Evolutionary conservation across 2,888 invertebrate genomes (phyloP).

Genomic region (Fissipunctia ypsillon): DNA sequence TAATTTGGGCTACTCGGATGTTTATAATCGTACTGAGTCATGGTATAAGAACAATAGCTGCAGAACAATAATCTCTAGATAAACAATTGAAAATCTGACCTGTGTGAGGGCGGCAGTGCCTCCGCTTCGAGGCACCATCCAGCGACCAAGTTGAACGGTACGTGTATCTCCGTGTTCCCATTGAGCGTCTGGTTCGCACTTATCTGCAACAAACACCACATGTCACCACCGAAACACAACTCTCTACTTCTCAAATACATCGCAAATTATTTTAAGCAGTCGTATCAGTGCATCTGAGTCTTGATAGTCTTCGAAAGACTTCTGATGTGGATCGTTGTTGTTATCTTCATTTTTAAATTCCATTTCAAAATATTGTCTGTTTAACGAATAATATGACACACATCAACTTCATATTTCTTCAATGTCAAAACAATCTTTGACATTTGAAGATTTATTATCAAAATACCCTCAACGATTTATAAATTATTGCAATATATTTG

Average conservation of each 20-base stretch:
- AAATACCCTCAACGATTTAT: slow-evolving; percentile 65
- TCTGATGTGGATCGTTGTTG: slow-evolving; percentile 52
- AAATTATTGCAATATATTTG: slow-evolving; percentile 29
- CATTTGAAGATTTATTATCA: slow-evolving; percentile 33
- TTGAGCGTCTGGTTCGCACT: slow-evolving; percentile 88
- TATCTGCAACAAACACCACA: slow-evolving; percentile 79
- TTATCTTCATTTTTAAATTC: slow-evolving; percentile 53
- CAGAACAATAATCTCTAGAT: slow-evolving; percentile 32
- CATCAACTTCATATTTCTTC: slow-evolving; percentile 51
- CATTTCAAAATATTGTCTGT: slow-evolving; percentile 55
- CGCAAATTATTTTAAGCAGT: neutral
- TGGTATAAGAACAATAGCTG: slow-evolving; percentile 43
- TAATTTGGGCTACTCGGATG: slow-evolving; percentile 27
- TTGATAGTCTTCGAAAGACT: slow-evolving; percentile 49
- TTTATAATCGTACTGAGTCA: slow-evolving; percentile 34
- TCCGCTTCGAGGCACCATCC: slow-evolving; percentile 99
- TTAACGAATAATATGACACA: slow-evolving; percentile 41
- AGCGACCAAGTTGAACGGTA: slow-evolving; percentile 95
- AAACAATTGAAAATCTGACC: slow-evolving; percentile 70
- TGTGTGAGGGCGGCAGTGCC: slow-evolving; percentile 93
- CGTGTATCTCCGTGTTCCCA: slow-evolving; percentile 89
- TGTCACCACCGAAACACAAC: slow-evolving; percentile 32
- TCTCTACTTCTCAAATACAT: slow-evolving; percentile 33
- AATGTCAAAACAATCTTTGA: slow-evolving; percentile 46
- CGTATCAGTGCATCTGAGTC: slow-evolving; percentile 41